These are phyloP conservation scores for Galerucella nymphaeae DNA, from an alignment of 2,888 invertebrate genomes.

Conservation along the genomic window DNA sequence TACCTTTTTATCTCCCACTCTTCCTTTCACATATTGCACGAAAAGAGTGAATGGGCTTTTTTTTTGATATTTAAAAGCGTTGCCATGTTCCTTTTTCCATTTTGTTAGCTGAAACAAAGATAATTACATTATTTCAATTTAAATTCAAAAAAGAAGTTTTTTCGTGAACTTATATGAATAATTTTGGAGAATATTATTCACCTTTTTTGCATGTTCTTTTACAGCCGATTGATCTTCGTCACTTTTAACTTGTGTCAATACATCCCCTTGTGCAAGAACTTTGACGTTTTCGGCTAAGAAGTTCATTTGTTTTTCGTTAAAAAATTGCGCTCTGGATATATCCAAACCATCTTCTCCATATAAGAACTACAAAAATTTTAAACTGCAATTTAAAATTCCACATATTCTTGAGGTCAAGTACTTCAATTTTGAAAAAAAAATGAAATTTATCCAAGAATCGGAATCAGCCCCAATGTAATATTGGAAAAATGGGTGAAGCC, in stretches of 20 bases:
- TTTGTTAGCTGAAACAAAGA: conserved; percentile 62
- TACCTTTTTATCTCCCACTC: conserved; percentile 66
- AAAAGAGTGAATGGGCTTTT: conserved; percentile 73
- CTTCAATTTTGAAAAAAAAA: too few species aligned
- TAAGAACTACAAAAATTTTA: conserved; percentile 70
- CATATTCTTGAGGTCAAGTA: too few species aligned
- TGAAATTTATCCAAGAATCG: too few species aligned
- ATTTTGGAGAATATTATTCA: conserved; percentile 45
- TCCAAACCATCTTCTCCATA: conserved; percentile 97
- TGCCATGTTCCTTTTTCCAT: conserved; percentile 72
- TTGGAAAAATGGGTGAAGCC: too few species aligned
- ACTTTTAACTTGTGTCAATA: conserved; percentile 71
- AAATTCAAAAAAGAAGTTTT: background rate
- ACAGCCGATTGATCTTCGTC: conserved; percentile 68
- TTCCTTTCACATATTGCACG: conserved; percentile 67
- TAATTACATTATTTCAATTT: background rate
- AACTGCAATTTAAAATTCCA: too few species aligned
- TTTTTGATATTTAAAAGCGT: conserved; percentile 64
- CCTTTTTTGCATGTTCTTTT: conserved; percentile 69
- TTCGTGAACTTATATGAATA: background rate
- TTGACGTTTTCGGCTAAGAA: conserved; percentile 86
- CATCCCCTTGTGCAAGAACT: conserved; percentile 71
- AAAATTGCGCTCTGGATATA: conserved; percentile 86
- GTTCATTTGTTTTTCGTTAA: conserved; percentile 78
- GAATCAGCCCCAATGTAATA: too few species aligned